These are phyloP conservation scores for Marcusenius ussheri DNA, from an alignment of 2,113 vertebrate species.

Conservation along the genomic window DNA sequence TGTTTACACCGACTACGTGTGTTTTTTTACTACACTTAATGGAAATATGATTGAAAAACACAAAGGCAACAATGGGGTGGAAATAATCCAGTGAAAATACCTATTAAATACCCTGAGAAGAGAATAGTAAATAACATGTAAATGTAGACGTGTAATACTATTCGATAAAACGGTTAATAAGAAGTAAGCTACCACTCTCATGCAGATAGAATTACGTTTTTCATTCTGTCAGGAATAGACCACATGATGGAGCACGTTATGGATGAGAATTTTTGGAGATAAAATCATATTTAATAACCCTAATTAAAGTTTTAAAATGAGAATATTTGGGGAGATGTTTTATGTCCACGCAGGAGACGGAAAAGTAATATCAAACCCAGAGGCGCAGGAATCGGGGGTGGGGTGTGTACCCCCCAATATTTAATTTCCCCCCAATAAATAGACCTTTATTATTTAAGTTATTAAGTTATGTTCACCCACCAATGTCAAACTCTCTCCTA, in stretches of 20 bases:
- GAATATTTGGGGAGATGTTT: background rate
- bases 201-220: background rate
- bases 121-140: background rate
- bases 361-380: background rate
- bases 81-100: background rate
- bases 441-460: background rate
- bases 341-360: background rate
- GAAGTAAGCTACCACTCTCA: background rate
- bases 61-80: background rate
- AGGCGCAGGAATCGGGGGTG: background rate
- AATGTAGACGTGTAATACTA: background rate
- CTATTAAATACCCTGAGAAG: background rate
- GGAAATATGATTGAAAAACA: background rate
- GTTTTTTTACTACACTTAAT: background rate
- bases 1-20: constrained; percentile 4
- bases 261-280: background rate
- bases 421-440: background rate
- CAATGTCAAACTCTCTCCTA: background rate
- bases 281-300: background rate
- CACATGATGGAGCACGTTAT: background rate
- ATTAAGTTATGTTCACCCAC: background rate
- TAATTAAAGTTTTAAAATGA: background rate
- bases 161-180: background rate
- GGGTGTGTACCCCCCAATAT: background rate
- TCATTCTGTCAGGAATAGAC: background rate